Conservation (phyloP, 2,888 invertebrate genomes). For the Diarsia mendica region DNA sequence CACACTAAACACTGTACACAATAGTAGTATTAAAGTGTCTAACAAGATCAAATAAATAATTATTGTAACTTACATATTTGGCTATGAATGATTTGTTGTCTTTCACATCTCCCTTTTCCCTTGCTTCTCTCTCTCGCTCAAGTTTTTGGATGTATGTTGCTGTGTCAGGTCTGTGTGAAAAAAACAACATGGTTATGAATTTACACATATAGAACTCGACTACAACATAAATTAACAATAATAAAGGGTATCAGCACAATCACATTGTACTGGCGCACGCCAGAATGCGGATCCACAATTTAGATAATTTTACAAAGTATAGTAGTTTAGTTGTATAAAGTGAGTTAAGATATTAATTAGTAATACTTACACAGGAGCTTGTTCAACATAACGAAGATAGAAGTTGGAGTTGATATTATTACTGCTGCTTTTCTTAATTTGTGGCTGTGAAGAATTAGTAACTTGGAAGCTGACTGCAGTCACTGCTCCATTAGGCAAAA, state of each 20-base stretch:
- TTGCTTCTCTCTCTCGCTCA: constrained; percentile 96
- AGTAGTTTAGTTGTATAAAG: too few species aligned
- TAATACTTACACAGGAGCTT: constrained; percentile 92
- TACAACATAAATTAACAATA: background rate
- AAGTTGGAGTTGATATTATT: constrained; percentile 93
- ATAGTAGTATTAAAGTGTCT: background rate
- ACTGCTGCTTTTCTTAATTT: constrained; percentile 62
- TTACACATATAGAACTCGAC: background rate
- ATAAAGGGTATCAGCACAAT: background rate
- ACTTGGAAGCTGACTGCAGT: constrained; percentile 92
- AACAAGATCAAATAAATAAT: background rate
- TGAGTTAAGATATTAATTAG: background rate
- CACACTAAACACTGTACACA: background rate
- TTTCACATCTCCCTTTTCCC: constrained; percentile 96
- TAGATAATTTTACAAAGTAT: background rate
- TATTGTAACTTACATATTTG: constrained; percentile 96
- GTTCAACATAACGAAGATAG: constrained; percentile 94
- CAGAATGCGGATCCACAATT: too few species aligned
- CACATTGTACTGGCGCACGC: background rate
- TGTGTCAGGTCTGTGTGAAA: constrained; percentile 95
- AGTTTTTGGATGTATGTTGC: constrained; percentile 98
- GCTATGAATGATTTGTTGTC: constrained; percentile 99
- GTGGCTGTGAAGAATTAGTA: constrained; percentile 76
- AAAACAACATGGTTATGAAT: background rate
- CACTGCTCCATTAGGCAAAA: constrained; percentile 95